These are phyloP conservation scores for Drosophila guanche DNA, from an alignment of 1,140 invertebrate species.

Conservation along the genomic window DNA sequence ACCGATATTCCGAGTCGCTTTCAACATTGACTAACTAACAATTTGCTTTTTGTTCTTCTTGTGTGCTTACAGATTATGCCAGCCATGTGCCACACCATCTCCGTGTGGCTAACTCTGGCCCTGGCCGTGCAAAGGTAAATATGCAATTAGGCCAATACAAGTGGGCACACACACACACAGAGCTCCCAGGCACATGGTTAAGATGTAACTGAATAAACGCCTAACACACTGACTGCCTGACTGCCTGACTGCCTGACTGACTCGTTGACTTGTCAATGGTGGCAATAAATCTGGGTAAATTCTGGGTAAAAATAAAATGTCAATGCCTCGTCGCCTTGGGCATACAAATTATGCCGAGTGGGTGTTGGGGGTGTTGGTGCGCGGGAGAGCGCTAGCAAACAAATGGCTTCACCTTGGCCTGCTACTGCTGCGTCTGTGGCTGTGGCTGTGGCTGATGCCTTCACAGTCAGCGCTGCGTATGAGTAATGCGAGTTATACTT, in stretches of 20 bases:
- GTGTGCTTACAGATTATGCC: conserved; percentile 86
- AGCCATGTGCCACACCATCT: conserved; percentile 95
- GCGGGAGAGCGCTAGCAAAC: conserved; percentile 2
- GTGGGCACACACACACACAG: conserved; percentile 5
- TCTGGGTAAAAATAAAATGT: conserved; percentile 50
- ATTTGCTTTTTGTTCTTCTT: not conserved
- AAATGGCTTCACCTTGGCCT: conserved; percentile 18
- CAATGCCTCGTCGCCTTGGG: conserved; percentile 40
- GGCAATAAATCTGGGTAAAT: conserved; percentile 73
- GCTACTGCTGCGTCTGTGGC: too few relatives aligned
- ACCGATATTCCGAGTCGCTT: too few relatives aligned
- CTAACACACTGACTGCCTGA: conserved; percentile 6
- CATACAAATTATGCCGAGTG: conserved; percentile 34
- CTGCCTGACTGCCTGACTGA: conserved; percentile 18
- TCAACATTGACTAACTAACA: too few relatives aligned
- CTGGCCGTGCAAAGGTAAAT: conserved; percentile 91
- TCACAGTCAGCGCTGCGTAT: conserved; percentile 49
- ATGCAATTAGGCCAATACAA: conserved; percentile 55
- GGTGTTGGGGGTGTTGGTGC: too few relatives aligned
- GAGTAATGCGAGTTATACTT: conserved; percentile 34
- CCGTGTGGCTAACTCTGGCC: conserved; percentile 94
- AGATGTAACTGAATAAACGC: conserved; percentile 13
- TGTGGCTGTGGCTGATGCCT: too few relatives aligned
- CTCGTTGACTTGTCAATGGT: conserved; percentile 66
- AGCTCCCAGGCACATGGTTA: conserved; percentile 1